Conservation (phyloP, 2,113 vertebrate genomes). For the Psittacula cyanocephala region DNA sequence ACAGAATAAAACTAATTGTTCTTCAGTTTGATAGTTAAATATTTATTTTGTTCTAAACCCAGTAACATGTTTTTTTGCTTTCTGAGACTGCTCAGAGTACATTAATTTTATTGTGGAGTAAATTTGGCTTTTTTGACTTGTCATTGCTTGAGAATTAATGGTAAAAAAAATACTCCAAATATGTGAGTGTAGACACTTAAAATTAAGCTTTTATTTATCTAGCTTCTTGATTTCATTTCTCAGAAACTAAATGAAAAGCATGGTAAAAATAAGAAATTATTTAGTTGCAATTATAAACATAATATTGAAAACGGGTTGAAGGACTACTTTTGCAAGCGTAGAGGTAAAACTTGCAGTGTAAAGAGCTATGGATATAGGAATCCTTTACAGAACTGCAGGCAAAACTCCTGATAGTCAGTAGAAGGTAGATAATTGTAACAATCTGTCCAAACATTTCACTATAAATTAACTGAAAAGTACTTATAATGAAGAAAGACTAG, state of each 20-base stretch:
- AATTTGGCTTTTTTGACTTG: neutral
- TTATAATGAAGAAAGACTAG: constrained; percentile 4
- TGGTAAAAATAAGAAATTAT: neutral
- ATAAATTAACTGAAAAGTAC: neutral
- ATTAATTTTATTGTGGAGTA: neutral
- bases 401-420: neutral
- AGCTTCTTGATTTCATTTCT: neutral
- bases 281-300: neutral
- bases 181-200: neutral
- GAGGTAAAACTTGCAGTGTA: neutral
- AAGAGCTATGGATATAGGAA: neutral
- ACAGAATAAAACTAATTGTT: neutral
- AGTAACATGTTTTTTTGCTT: neutral
- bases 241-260: neutral
- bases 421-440: constrained; percentile 19
- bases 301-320: neutral
- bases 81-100: neutral
- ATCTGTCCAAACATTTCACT: constrained; percentile 46
- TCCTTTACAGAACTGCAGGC: neutral
- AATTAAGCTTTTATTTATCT: neutral
- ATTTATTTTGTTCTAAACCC: neutral
- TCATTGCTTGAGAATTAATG: neutral
- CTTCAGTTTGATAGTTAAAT: neutral
- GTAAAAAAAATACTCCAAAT: neutral
- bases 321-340: neutral